Evolutionary conservation across 1,140 invertebrate species (phyloP), one percentile per base, ranked within the genome.

Genomic region (Brachionus calyciflorus): DNA sequence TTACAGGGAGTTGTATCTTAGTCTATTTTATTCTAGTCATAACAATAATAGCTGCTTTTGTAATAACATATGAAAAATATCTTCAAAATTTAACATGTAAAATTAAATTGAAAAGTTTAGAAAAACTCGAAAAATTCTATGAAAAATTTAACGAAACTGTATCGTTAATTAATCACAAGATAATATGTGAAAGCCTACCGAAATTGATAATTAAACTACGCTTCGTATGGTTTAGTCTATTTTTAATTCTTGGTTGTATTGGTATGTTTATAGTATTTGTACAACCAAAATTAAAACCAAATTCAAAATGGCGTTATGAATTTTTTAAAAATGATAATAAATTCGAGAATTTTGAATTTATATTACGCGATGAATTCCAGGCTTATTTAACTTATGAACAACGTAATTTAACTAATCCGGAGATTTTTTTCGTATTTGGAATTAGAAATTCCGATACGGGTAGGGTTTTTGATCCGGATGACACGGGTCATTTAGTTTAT

Each of bases 231-330:
- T 82, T 91, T 2, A 24, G 88, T 7, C 21, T 87, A 6, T 86
- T 91, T 26, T 86, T 87, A n/a, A 79, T 84, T 79, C 79, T 92
- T 70, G 90, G 92, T 65, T 83, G 91, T 53, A 85, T 84, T 73
- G 90, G 90, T 80, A 86, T 89, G 76, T 81, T 91, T 63, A 85
- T 93, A 78, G 91, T 96, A 24, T 91, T 96, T 81, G 90, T 91
- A 83, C 90, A 89, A 83, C 94, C 93, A 51, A 90, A 90, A 65
- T 86, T 97, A 60, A 88, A 90, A 80, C 84, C 96, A 68, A 93
- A 94, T 73, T 37, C 51, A 7, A 63, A 60, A 21, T 46, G 76
- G 51, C 55, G 57, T 21, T 53, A 63, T 44, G 51, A 53, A 19
- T 77, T 77, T 24, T 77, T 77, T 21, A 6, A 65, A 26, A 49